These are phyloP conservation scores for Anas capensis DNA, from an alignment of 2,797 vertebrate species.

Conservation along the genomic window DNA sequence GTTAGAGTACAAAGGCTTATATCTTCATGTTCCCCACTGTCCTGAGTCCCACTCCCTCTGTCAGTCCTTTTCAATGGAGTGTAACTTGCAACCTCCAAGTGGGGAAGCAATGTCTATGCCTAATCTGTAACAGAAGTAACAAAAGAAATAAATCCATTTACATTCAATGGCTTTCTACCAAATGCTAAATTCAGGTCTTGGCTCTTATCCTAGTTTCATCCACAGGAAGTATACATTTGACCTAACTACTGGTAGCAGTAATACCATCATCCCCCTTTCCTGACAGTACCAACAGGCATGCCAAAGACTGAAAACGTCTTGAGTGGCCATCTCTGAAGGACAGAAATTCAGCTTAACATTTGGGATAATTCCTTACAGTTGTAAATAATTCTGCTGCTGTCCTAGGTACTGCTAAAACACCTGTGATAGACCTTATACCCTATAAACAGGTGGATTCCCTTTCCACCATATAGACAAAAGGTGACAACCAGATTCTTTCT, in stretches of 20 bases:
- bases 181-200: not conserved
- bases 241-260: not conserved
- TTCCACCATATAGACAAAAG: not conserved
- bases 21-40: not conserved
- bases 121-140: not conserved
- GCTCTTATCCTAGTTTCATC: not conserved
- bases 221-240: not conserved
- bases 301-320: not conserved
- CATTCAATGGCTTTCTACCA: not conserved
- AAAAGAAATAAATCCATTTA: not conserved
- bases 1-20: not conserved
- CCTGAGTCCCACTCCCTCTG: not conserved
- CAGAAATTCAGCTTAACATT: not conserved
- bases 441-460: not conserved
- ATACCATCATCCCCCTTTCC: not conserved
- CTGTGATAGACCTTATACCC: not conserved
- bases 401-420: not conserved
- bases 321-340: not conserved
- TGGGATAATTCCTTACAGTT: not conserved
- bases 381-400: not conserved
- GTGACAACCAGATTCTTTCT: not conserved
- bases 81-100: not conserved
- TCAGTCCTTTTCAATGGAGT: not conserved
- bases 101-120: not conserved
- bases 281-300: not conserved